Conservation (phyloP, 2,113 vertebrate genomes). For the Neopipo cinnamomea region DNA sequence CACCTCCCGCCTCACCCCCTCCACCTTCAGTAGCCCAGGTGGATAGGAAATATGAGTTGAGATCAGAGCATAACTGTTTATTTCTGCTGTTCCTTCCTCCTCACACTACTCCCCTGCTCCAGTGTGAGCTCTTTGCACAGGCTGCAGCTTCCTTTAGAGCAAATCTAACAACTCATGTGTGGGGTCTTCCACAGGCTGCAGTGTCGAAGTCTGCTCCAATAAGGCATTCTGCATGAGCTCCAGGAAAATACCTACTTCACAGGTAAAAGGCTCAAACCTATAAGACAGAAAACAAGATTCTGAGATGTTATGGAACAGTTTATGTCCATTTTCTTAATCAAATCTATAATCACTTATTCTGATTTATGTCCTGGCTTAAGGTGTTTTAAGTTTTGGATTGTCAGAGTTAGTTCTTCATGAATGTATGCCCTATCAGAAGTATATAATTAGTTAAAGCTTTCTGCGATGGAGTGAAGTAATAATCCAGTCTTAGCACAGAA, state of each 20-base stretch:
- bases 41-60: not conserved
- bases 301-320: not conserved
- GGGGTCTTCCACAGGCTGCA: not conserved
- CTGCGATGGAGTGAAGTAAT: not conserved
- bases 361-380: not conserved
- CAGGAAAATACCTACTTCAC: not conserved
- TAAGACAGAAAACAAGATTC: not conserved
- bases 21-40: not conserved
- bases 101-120: not conserved
- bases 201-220: not conserved
- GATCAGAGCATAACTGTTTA: not conserved
- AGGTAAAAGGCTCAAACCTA: not conserved
- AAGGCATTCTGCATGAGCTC: not conserved
- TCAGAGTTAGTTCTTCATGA: not conserved
- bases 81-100: not conserved
- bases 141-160: not conserved
- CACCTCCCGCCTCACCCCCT: fast-evolving
- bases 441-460: not conserved
- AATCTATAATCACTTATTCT: not conserved
- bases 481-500: not conserved
- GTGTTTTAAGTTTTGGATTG: not conserved
- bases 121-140: not conserved
- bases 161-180: not conserved
- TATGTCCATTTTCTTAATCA: not conserved
- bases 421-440: not conserved